phyloP scores from a whole-genome alignment of 2,888 invertebrate species.

The Leptothorax acervorum region DNA sequence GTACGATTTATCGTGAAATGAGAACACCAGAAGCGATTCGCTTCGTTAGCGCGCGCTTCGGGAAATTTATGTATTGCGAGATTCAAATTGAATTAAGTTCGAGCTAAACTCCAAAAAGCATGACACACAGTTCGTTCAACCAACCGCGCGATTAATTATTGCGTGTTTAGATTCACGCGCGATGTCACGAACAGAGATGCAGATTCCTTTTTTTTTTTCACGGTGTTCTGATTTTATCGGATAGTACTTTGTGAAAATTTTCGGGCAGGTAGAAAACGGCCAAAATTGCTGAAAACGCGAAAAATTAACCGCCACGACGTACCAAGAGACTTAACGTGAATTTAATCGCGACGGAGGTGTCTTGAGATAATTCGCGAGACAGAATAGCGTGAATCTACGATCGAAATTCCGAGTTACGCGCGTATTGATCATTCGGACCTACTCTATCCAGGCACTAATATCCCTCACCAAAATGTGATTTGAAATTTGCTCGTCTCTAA shows the following conservation, averaged over 20 bases:
- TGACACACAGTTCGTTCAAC: neutral
- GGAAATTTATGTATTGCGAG: neutral
- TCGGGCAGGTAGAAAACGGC: constrained; percentile 37
- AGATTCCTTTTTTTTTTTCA: neutral
- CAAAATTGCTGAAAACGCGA: constrained; percentile 18
- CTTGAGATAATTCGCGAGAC: constrained; percentile 53
- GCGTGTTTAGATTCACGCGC: neutral
- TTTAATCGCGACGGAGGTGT: constrained; percentile 13
- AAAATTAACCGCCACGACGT: neutral
- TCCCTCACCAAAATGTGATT: constrained; percentile 72
- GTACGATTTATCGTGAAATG: constrained; percentile 10
- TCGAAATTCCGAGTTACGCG: constrained; percentile 36
- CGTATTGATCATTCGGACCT: constrained; percentile 77
- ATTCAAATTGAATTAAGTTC: neutral
- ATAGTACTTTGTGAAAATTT: constrained; percentile 38
- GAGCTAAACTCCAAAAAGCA: neutral
- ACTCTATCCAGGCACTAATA: constrained; percentile 85
- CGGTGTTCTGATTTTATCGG: constrained; percentile 32
- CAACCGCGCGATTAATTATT: constrained; percentile 10
- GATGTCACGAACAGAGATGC: neutral
- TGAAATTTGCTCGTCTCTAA: constrained; percentile 37
- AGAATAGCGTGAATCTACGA: constrained; percentile 54
- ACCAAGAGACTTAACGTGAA: neutral
- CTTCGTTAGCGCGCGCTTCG: neutral
- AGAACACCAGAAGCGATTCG: constrained; percentile 7